A percentile compares a stretch with the other conserved stretches of the same genome.
phyloP scores from a whole-genome alignment of 2,113 vertebrate genomes.

The Vulpes lagopus region DNA sequence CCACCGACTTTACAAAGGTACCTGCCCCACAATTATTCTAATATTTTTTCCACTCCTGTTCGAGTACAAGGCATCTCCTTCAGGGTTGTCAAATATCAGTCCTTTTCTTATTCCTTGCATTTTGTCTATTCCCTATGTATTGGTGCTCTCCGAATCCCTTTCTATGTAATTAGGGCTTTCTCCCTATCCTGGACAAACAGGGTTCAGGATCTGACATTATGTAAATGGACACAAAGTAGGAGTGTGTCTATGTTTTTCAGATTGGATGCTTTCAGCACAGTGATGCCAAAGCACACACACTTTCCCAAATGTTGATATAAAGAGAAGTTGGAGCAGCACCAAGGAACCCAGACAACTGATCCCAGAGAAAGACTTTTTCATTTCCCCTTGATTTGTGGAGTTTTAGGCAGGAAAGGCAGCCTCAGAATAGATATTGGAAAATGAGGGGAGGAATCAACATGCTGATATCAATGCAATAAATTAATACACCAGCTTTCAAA shows the following conservation, averaged over 20 bases:
- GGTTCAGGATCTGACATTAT: not conserved
- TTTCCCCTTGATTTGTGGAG: not conserved
- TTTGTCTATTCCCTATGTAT: not conserved
- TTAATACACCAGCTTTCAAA: not conserved
- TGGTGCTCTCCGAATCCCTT: not conserved
- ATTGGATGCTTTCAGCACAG: not conserved
- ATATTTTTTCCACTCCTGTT: not conserved
- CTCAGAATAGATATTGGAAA: not conserved
- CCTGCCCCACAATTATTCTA: not conserved
- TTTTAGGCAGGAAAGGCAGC: not conserved
- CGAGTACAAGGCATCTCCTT: not conserved
- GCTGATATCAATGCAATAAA: not conserved
- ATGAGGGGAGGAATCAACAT: not conserved
- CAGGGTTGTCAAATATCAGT: not conserved
- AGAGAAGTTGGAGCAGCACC: not conserved
- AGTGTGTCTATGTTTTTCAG: not conserved
- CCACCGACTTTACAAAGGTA: not conserved
- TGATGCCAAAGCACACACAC: not conserved
- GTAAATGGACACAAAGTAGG: not conserved
- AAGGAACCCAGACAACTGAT: not conserved
- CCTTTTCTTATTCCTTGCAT: not conserved
- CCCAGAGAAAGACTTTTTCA: not conserved
- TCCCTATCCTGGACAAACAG: not conserved
- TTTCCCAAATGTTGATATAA: not conserved
- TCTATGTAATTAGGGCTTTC: too few species aligned